Percentiles rank a stretch among this genome's conserved stretches.
Evolutionary conservation across 2,797 vertebrate species (phyloP).

Genomic region (Xenopus petersii): DNA sequence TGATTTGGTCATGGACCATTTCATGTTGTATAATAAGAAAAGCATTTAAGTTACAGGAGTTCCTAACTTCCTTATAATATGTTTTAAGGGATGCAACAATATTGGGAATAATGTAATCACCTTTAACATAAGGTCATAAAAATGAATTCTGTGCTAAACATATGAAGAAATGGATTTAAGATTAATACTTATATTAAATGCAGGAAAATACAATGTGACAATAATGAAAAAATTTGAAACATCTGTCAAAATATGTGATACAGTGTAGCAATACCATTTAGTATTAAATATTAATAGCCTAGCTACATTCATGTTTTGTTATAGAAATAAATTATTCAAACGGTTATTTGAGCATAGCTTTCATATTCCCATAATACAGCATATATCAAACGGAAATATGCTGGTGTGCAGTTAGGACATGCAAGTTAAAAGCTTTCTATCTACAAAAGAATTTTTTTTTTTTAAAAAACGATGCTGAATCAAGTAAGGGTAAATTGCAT

Average conservation of each 20-base stretch:
- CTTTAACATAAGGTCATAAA: no score
- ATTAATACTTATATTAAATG: not conserved
- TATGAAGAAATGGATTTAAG: no score
- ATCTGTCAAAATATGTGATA: constrained; percentile 7
- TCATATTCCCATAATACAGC: constrained; percentile 24
- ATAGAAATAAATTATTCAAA: constrained; percentile 46
- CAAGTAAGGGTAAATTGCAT: constrained; percentile 9
- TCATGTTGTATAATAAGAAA: constrained; percentile 13
- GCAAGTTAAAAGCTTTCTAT: constrained; percentile 26
- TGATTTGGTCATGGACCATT: constrained; percentile 33
- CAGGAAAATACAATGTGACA: not conserved
- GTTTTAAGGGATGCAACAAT: no score
- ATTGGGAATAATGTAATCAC: no score
- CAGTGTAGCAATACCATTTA: constrained; percentile 20
- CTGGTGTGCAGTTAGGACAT: constrained; percentile 32
- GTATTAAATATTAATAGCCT: constrained; percentile 39
- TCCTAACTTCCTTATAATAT: no score
- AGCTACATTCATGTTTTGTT: constrained; percentile 30
- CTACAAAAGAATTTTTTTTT: constrained; percentile 24
- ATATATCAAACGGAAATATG: constrained; percentile 8
- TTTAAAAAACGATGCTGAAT: constrained; percentile 26
- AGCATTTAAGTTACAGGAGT: no score
- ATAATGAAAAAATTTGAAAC: constrained; percentile 1
- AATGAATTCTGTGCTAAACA: no score
- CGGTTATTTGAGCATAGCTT: constrained; percentile 31